Evolutionary conservation across 2,888 invertebrate species (phyloP), one percentile per base, ranked within the genome.

Genomic region (Ennomos erosarius): DNA sequence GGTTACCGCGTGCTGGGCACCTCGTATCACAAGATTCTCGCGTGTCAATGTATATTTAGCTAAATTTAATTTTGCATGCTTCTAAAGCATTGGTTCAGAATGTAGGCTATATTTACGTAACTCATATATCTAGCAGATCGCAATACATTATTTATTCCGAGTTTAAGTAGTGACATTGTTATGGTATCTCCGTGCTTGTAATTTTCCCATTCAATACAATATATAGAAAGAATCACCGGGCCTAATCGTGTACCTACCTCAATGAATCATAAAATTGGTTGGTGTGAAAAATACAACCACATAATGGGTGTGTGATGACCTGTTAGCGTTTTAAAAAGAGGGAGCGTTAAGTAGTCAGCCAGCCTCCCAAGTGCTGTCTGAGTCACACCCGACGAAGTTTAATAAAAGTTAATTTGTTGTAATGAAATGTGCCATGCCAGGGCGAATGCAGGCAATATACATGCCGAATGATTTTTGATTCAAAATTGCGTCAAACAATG

Each of bases 31-130:
- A 59, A 62, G 63, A 40, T 63, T 67, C 66, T 69, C 66, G 52
- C 63, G 65, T 67, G 62, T 58, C 53, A 61, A 69, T 64, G 51
- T 61, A 63, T 45, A 65, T 55, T 63, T 57, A 52, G 54, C 50
- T 58, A 47, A 56, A 52, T 48, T 61, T 60, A 64, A 40, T 71
- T 64, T 49, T 62, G 65, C 49, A 55, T 74, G 76, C 76, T 79
- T 79, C 55, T 69, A 68, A 79, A 79, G 78, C 78, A 76, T 70
- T 54, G 11, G 52, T 45, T 62, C 60, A 55, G 65, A 43, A 10
- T 33, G 43, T 53, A 52, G 48, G 16, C 13, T 48, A 44, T 43
- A 40, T 37, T 45, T 44, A 44, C 46, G 5, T 36, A 13, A 34
- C 37, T 38, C 5, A 26, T 51, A 13, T 43, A 51, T 48, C 33